Conservation (phyloP, 2,797 vertebrate species). For the Neosilurus hyrtlii region DNA sequence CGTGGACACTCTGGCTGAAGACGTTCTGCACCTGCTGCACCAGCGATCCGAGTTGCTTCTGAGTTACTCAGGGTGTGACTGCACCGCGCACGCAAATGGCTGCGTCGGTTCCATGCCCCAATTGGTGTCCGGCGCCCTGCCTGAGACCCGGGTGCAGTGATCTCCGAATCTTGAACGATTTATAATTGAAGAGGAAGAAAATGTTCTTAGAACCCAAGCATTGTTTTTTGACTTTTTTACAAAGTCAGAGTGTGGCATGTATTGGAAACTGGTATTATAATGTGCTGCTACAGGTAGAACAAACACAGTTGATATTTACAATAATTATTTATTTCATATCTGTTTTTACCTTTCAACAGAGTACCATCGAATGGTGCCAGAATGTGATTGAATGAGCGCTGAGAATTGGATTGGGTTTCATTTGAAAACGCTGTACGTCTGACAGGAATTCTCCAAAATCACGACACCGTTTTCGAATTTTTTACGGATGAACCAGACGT, state of each 20-base stretch:
- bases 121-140: conserved; percentile 63
- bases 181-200: background rate
- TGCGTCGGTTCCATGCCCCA: conserved; percentile 63
- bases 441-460: background rate
- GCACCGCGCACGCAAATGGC: conserved; percentile 59
- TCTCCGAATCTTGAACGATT: background rate
- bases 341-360: background rate
- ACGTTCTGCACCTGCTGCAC: conserved; percentile 82
- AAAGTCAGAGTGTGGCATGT: conserved; percentile 1
- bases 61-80: conserved; percentile 80
- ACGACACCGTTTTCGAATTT: background rate
- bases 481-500: background rate
- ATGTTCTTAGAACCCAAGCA: background rate
- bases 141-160: conserved; percentile 77
- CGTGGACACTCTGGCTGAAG: conserved; percentile 84
- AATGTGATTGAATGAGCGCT: background rate
- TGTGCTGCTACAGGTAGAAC: background rate
- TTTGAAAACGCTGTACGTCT: background rate
- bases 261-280: background rate
- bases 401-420: background rate
- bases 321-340: conserved; percentile 6
- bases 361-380: background rate
- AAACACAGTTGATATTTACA: background rate
- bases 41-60: conserved; percentile 82
- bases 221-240: background rate